Conservation (phyloP, 1,140 invertebrate genomes). For the Zaprionus camerounensis region DNA sequence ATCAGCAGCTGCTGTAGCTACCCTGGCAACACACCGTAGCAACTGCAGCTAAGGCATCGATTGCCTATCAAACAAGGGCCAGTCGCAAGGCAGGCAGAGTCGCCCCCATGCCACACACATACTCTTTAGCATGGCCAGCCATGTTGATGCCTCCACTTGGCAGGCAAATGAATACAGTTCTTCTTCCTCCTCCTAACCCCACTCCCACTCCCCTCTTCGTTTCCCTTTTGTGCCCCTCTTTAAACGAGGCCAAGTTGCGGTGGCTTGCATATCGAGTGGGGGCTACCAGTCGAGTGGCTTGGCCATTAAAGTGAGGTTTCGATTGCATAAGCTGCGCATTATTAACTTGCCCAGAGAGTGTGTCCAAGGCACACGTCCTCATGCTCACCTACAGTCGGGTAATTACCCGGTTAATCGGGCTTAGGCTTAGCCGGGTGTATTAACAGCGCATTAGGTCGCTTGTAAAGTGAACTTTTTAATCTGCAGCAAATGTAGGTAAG, state of each 20-base stretch:
- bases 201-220: constrained; percentile 1
- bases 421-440: constrained; percentile 7
- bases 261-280: constrained; percentile 3
- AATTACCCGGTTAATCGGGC: constrained; percentile 39
- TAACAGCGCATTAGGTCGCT: not conserved
- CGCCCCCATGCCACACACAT: constrained; percentile 7
- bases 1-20: constrained; percentile 9
- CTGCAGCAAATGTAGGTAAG: not conserved
- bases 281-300: constrained; percentile 32
- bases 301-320: constrained; percentile 48
- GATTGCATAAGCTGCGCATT: constrained; percentile 58
- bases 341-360: constrained; percentile 34
- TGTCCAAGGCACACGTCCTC: constrained; percentile 25
- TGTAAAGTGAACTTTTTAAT: constrained; percentile 1
- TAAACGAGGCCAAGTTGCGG: constrained; percentile 71
- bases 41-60: constrained; percentile 14
- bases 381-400: constrained; percentile 7
- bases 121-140: constrained; percentile 13
- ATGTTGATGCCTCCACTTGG: constrained; percentile 66
- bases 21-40: not conserved
- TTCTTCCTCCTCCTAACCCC: constrained; percentile 7
- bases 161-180: constrained; percentile 68
- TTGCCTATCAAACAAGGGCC: constrained; percentile 5
- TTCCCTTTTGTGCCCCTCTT: constrained; percentile 41
- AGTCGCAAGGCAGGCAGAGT: no score